Evolutionary conservation across 2,113 vertebrate species (phyloP).

Genomic region (Okapia johnstoni): DNA sequence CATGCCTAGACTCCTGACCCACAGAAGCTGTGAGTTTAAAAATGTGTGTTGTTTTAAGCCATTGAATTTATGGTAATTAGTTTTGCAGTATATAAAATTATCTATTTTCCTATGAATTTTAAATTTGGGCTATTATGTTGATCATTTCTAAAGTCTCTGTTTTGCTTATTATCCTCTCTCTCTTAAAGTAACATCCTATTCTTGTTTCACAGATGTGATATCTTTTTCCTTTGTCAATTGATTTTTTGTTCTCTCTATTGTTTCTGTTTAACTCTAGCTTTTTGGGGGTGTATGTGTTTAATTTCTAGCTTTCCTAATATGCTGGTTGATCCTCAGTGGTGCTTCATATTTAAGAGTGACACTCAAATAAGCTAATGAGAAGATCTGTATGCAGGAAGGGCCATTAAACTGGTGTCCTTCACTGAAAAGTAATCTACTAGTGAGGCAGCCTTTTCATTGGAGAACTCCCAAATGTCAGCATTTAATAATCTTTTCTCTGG

Average conservation of each 20-base stretch:
- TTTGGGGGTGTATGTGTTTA: neutral
- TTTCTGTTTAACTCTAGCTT: neutral
- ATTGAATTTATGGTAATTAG: neutral
- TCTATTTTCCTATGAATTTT: neutral
- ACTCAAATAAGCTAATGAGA: neutral
- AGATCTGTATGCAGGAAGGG: accelerated
- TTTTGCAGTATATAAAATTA: neutral
- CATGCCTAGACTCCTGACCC: neutral
- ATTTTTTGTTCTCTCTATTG: neutral
- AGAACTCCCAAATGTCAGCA: neutral
- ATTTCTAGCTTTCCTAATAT: neutral
- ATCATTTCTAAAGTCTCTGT: neutral
- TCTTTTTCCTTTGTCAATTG: neutral
- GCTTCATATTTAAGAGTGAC: neutral
- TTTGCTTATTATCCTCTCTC: neutral
- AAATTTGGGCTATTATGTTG: neutral
- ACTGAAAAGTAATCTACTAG: neutral
- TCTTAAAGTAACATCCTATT: neutral
- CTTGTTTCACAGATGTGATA: neutral
- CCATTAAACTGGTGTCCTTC: neutral
- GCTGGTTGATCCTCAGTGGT: neutral
- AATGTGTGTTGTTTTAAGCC: neutral
- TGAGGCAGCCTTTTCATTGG: neutral
- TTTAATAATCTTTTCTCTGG: neutral
- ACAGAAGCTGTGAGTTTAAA: neutral